phyloP scores from a whole-genome alignment of 2,797 vertebrate genomes.

The Schizopygopsis pylzovi region DNA sequence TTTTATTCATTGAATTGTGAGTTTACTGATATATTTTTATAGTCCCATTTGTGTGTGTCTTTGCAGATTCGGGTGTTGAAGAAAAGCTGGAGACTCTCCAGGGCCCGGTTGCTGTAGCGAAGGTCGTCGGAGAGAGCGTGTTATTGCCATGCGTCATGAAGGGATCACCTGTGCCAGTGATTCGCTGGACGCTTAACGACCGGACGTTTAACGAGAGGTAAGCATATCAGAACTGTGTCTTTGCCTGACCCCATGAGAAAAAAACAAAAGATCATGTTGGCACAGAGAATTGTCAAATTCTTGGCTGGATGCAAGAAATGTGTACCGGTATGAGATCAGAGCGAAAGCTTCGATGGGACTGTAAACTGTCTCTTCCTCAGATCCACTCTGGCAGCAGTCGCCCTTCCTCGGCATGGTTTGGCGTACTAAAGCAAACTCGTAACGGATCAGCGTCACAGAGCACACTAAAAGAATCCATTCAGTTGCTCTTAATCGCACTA shows the following conservation, averaged over 20 bases:
- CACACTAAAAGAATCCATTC: constrained; percentile 58
- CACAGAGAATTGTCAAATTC: neutral
- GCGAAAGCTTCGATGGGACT: neutral
- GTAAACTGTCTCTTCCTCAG: constrained; percentile 12
- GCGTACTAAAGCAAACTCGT: constrained; percentile 26
- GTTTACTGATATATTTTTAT: neutral
- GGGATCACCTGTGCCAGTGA: constrained; percentile 78
- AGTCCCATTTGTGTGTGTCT: neutral
- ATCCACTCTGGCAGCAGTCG: constrained; percentile 36
- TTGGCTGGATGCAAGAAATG: neutral
- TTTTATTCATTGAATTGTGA: neutral
- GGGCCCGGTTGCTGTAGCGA: constrained; percentile 78
- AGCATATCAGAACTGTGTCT: constrained; percentile 10
- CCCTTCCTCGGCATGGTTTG: constrained; percentile 14
- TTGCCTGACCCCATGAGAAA: neutral
- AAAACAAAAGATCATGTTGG: neutral
- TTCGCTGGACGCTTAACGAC: constrained; percentile 85
- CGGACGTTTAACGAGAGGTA: constrained; percentile 79
- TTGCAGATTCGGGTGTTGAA: constrained; percentile 79
- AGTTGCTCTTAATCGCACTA: constrained; percentile 67
- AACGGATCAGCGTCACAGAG: neutral
- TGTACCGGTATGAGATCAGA: neutral
- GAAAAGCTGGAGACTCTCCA: constrained; percentile 81
- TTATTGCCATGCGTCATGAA: constrained; percentile 85
- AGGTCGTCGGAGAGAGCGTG: constrained; percentile 76